These are phyloP conservation scores for Sceliomorpha sp. DNA, from an alignment of 2,888 invertebrate genomes.

Conservation along the genomic window DNA sequence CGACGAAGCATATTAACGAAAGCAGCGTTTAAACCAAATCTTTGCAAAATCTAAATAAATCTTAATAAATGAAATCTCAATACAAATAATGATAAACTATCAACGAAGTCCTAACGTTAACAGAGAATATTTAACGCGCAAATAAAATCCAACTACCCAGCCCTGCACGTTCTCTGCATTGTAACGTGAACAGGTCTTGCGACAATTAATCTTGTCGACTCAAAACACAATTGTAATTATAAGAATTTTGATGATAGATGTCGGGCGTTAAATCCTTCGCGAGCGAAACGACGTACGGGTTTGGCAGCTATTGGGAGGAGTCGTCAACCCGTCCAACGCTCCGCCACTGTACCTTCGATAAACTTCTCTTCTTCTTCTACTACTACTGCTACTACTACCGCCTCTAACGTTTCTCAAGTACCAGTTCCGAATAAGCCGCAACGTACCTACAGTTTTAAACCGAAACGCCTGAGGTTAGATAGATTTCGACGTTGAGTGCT, in stretches of 20 bases:
- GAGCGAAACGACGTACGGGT: constrained; percentile 70
- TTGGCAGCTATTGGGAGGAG: constrained; percentile 66
- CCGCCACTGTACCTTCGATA: constrained; percentile 74
- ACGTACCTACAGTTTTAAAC: constrained; percentile 77
- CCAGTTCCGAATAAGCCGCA: constrained; percentile 73
- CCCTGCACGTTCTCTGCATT: no score
- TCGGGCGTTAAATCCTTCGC: constrained; percentile 78
- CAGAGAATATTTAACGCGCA: no score
- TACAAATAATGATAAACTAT: no score
- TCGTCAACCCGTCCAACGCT: constrained; percentile 73
- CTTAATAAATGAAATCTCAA: no score
- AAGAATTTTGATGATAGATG: constrained; percentile 71
- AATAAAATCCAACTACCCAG: no score
- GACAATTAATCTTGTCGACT: constrained; percentile 1
- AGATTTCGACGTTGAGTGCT: constrained; percentile 63
- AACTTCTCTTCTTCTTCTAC: constrained; percentile 62
- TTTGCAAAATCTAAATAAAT: no score
- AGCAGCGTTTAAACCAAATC: no score
- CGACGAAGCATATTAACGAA: no score
- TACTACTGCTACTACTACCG: no score
- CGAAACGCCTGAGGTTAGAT: constrained; percentile 78
- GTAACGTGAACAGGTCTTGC: no score
- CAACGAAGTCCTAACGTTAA: no score
- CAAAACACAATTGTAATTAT: constrained; percentile 12
- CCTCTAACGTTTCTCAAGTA: constrained; percentile 71